Conservation (phyloP, 2,888 invertebrate species). For the Nasonia oneida region DNA sequence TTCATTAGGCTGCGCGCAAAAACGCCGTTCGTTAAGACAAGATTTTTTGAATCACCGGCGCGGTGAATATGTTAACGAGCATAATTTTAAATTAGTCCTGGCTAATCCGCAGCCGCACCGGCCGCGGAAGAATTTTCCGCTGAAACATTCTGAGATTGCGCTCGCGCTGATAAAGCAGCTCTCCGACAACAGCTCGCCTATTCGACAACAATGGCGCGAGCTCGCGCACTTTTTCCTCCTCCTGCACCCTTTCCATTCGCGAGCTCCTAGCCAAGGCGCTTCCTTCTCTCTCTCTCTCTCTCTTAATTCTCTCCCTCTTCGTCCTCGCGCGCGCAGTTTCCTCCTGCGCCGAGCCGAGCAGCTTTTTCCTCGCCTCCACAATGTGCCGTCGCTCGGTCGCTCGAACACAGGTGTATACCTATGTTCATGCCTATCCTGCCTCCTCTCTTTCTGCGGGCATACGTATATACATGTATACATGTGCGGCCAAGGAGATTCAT, state of each 20-base stretch:
- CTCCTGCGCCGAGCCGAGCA: slow-evolving; percentile 15
- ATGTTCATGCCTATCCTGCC: not conserved
- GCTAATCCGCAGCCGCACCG: slow-evolving; percentile 44
- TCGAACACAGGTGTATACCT: not conserved
- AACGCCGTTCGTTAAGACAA: slow-evolving; percentile 42
- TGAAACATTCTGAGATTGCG: slow-evolving; percentile 55
- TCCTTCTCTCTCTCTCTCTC: not conserved
- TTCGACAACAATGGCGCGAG: slow-evolving; percentile 58
- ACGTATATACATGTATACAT: slow-evolving; percentile 7
- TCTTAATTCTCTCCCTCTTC: slow-evolving; percentile 23
- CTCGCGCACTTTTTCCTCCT: slow-evolving; percentile 37
- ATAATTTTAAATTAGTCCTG: slow-evolving; percentile 59
- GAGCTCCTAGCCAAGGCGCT: not conserved
- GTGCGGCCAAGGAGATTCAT: slow-evolving; percentile 70
- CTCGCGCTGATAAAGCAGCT: not conserved
- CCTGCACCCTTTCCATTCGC: slow-evolving; percentile 29
- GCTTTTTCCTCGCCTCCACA: slow-evolving; percentile 37
- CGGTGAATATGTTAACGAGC: slow-evolving; percentile 56
- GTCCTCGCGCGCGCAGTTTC: slow-evolving; percentile 29
- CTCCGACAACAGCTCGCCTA: slow-evolving; percentile 56
- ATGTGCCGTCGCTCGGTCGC: slow-evolving; percentile 22
- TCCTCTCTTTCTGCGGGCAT: not conserved
- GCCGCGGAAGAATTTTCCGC: slow-evolving; percentile 43
- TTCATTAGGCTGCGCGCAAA: slow-evolving; percentile 34
- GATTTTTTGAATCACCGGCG: slow-evolving; percentile 49